Conservation (phyloP, 2,113 vertebrate species). For the Toxotes jaculatrix region DNA sequence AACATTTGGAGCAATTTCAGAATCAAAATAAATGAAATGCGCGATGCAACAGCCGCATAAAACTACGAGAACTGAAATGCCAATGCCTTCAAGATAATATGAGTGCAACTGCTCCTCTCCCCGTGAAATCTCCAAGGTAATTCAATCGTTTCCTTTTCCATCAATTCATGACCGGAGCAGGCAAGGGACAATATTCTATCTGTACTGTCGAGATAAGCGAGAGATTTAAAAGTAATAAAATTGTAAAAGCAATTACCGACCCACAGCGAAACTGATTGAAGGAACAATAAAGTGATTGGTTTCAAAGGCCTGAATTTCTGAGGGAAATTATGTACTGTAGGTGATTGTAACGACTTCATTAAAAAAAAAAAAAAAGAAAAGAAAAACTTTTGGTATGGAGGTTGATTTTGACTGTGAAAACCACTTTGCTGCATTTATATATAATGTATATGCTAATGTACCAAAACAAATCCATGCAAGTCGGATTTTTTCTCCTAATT, state of each 20-base stretch:
- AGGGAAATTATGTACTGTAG: slow-evolving; percentile 60
- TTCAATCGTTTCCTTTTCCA: slow-evolving; percentile 79
- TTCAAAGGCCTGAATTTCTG: slow-evolving; percentile 66
- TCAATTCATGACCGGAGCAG: slow-evolving; percentile 72
- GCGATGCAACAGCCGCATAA: slow-evolving; percentile 32
- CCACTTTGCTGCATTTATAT: slow-evolving; percentile 6
- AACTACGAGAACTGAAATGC: slow-evolving; percentile 52
- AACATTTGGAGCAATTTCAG: slow-evolving; percentile 46
- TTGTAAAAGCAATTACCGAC: slow-evolving; percentile 82
- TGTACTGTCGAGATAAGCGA: slow-evolving; percentile 76
- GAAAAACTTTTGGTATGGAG: slow-evolving; percentile 28
- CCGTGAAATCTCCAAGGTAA: slow-evolving; percentile 76
- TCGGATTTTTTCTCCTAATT: background rate
- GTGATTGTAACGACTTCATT: slow-evolving; percentile 65
- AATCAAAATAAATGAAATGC: slow-evolving; percentile 58
- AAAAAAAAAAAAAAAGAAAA: no score
- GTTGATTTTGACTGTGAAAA: slow-evolving; percentile 14
- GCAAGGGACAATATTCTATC: slow-evolving; percentile 77
- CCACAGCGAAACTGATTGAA: slow-evolving; percentile 69
- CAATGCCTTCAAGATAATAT: slow-evolving; percentile 66
- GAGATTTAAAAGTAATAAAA: slow-evolving; percentile 82
- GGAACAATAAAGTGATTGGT: slow-evolving; percentile 75
- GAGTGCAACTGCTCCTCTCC: slow-evolving; percentile 57
- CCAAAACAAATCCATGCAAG: slow-evolving; percentile 13
- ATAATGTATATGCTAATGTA: slow-evolving; percentile 12